Evolutionary conservation across 1,140 invertebrate genomes (phyloP).

Genomic region (Hestina assimilis): DNA sequence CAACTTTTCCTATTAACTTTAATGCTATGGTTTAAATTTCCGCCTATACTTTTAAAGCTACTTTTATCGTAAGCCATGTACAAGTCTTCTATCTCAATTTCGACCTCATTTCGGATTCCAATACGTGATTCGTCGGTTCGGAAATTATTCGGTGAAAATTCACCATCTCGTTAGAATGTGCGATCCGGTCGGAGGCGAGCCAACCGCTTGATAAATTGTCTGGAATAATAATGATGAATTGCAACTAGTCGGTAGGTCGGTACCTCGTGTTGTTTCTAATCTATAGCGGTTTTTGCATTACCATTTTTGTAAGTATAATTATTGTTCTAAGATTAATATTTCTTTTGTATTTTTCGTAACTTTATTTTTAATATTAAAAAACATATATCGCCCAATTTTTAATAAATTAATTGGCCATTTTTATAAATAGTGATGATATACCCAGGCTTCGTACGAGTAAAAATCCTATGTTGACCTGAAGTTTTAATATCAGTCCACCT

Average conservation of each 20-base stretch:
- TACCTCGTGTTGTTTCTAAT: conserved; percentile 61
- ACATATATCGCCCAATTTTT: no score
- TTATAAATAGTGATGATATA: no score
- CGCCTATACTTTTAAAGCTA: conserved; percentile 27
- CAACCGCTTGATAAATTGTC: conserved; percentile 78
- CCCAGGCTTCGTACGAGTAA: no score
- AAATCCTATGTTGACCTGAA: no score
- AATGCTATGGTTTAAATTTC: conserved; percentile 11
- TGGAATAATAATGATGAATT: conserved; percentile 79
- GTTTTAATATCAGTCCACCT: no score
- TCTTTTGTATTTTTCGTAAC: no score
- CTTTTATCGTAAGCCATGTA: conserved; percentile 62
- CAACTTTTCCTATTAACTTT: conserved; percentile 4
- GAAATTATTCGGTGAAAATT: conserved; percentile 78
- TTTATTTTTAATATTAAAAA: no score
- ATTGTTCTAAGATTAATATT: no score
- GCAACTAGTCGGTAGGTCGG: conserved; percentile 65
- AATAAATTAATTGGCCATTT: no score
- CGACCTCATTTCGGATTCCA: conserved; percentile 71
- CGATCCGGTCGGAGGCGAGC: conserved; percentile 66
- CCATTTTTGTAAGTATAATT: conserved; percentile 15
- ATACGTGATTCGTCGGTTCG: conserved; percentile 77
- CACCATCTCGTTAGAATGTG: conserved; percentile 77
- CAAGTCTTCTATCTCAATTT: conserved; percentile 75
- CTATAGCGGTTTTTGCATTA: conserved; percentile 36